These are phyloP conservation scores for Orthonyx spaldingii DNA, from an alignment of 2,113 vertebrate species.

Conservation along the genomic window DNA sequence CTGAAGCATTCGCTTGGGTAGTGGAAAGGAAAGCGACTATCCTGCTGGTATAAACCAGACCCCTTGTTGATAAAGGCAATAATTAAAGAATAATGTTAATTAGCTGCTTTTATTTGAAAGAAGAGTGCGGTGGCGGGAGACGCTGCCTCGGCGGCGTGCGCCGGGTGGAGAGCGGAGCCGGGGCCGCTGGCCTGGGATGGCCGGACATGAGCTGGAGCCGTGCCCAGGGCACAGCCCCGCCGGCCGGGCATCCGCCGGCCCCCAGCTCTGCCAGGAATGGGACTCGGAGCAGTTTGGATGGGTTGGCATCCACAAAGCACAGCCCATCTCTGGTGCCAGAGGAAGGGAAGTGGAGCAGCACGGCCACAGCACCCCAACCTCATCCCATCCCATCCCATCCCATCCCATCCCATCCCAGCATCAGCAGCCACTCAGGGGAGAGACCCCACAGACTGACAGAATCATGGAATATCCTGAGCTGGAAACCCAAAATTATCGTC, in stretches of 20 bases:
- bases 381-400: background rate
- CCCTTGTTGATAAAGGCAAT: slow-evolving; percentile 84
- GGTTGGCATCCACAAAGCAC: rapidly evolving
- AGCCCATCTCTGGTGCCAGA: rapidly evolving
- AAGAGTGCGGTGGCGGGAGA: slow-evolving; percentile 61
- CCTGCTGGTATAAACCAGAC: slow-evolving; percentile 82
- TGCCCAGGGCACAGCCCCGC: background rate
- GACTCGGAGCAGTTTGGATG: background rate
- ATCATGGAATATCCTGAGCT: rapidly evolving
- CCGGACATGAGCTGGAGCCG: rapidly evolving
- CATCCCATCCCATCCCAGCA: rapidly evolving
- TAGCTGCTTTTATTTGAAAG: slow-evolving; percentile 79
- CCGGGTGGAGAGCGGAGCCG: rapidly evolving
- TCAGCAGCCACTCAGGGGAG: rapidly evolving
- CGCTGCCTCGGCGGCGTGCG: background rate
- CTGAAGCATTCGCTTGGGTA: slow-evolving; percentile 73
- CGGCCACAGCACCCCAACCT: rapidly evolving
- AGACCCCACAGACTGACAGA: background rate
- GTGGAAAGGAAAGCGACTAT: slow-evolving; percentile 68
- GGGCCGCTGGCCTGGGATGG: background rate
- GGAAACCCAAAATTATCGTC: too few relatives aligned
- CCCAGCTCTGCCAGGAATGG: background rate
- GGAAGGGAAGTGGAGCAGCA: rapidly evolving
- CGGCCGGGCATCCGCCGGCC: rapidly evolving
- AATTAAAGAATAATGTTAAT: slow-evolving; percentile 89